Base-by-base conservation (phyloP, 2,113 vertebrate genomes). In the Acanthisitta chloris region DNA sequence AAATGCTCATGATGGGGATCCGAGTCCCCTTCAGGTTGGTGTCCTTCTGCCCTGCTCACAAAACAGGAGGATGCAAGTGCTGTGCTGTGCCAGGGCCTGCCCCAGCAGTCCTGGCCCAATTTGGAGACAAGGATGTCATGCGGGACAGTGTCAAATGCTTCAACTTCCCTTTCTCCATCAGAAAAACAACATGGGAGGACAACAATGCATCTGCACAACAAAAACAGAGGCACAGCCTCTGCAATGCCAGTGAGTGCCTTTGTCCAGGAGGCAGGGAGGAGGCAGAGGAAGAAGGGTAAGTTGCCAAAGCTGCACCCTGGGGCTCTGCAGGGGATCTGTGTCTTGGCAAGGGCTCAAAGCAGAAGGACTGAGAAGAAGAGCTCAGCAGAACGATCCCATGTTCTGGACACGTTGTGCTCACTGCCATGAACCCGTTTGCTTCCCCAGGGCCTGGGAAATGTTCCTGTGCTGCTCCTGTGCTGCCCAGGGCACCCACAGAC, bases 141-240 rank as follows among this genome's bases (percentile, higher is more conserved):
- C n/a, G n/a, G n/a, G n/a, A n/a, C n/a, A n/a, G n/a, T n/a, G n/a
- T n/a, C n/a, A n/a, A n/a, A n/a, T n/a, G 8, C 23, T 58, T 45
- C n/a, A n/a, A 33, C 69, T 69, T 31, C 54, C 48, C 48, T 29
- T 87, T 34, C n/a, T 24, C 48, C 40, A 14, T 8, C 55, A 70
- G 61, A 4, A 1, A 1, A 2, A 20, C 21, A 4, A 9, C n/a
- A 3, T 33, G 49, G 59, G 36, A 73, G 26, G 1, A 12, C 5
- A 1, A 2, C 1, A 2, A 1, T 2, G 23, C 4, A 0, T 25
- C 25, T 0, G 4, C 3, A 12, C 4, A 1, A 0, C 2, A 10
- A 2, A 1, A 25, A 1, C 8, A n/a, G 45, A 54, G 55, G 40
- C 71, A 76, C 54, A 45, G 45, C 15, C 19, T 7, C 10, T 81